Percentiles rank a stretch among this genome's conserved stretches.
Evolutionary conservation across 2,797 vertebrate genomes (phyloP).

Genomic region (Scolopax rusticola): DNA sequence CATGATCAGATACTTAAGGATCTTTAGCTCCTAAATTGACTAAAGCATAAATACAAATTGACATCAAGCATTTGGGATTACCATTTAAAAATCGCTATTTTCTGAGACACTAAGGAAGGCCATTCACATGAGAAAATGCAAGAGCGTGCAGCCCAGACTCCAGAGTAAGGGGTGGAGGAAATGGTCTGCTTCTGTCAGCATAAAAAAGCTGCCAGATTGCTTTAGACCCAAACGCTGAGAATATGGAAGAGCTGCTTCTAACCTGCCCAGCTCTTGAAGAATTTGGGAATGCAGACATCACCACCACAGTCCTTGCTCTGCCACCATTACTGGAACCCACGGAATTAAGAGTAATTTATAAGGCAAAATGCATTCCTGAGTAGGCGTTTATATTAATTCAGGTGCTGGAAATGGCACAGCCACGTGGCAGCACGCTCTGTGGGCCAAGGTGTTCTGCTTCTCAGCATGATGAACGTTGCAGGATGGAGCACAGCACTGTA

Average conservation of each 20-base stretch:
- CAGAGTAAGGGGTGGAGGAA: not conserved
- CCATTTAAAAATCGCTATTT: not conserved
- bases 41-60: conserved; percentile 38
- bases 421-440: not conserved
- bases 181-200: not conserved
- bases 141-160: not conserved
- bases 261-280: not conserved
- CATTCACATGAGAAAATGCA: not conserved
- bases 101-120: not conserved
- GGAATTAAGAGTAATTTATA: not conserved
- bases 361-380: conserved; percentile 23
- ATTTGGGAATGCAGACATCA: not conserved
- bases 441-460: not conserved
- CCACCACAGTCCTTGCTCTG: not conserved
- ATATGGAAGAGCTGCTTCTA: not conserved
- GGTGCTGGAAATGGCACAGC: not conserved
- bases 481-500: not conserved
- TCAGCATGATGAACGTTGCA: not conserved
- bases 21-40: conserved; percentile 48
- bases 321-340: not conserved
- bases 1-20: conserved; percentile 28
- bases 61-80: conserved; percentile 12
- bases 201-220: not conserved
- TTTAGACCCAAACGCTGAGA: not conserved
- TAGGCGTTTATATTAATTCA: not conserved